These are phyloP conservation scores for Idris sp. DNA, from an alignment of 1,140 invertebrate genomes.

Conservation along the genomic window DNA sequence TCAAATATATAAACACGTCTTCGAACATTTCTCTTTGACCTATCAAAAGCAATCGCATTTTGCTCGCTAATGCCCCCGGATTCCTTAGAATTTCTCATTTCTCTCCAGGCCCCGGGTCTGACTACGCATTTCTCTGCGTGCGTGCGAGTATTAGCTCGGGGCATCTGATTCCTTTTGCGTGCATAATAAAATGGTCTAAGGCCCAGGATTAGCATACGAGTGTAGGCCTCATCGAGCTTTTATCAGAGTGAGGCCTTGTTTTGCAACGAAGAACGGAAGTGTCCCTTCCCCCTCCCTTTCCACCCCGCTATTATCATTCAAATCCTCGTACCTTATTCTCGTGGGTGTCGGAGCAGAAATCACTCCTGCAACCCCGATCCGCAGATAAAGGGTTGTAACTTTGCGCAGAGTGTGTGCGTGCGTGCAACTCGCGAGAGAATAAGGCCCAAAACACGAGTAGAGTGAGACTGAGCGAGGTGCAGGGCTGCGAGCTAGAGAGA, in stretches of 20 bases:
- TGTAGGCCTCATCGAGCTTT: constrained; percentile 36
- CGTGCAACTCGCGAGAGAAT: constrained; percentile 51
- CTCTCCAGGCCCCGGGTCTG: background rate
- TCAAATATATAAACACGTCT: background rate
- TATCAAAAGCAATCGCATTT: constrained; percentile 34
- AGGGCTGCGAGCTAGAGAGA: constrained; percentile 20
- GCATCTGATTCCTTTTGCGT: constrained; percentile 40
- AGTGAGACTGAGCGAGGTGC: constrained; percentile 32
- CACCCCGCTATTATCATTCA: constrained; percentile 57
- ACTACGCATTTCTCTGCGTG: constrained; percentile 49
- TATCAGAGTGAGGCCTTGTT: constrained; percentile 50
- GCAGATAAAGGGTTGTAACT: constrained; percentile 63
- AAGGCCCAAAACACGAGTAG: constrained; percentile 33
- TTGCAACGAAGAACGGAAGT: constrained; percentile 56
- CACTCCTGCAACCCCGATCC: constrained; percentile 60
- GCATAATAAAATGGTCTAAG: constrained; percentile 55
- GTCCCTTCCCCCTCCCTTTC: constrained; percentile 22
- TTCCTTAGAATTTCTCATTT: constrained; percentile 40
- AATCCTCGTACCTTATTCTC: constrained; percentile 31
- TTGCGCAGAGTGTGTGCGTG: constrained; percentile 44
- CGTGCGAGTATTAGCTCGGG: constrained; percentile 47
- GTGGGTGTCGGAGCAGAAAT: constrained; percentile 55
- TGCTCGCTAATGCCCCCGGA: background rate
- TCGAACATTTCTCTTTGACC: constrained; percentile 5
- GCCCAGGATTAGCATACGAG: constrained; percentile 56